phyloP scores from a whole-genome alignment of 2,797 vertebrate species.

The Silurus aristotelis region DNA sequence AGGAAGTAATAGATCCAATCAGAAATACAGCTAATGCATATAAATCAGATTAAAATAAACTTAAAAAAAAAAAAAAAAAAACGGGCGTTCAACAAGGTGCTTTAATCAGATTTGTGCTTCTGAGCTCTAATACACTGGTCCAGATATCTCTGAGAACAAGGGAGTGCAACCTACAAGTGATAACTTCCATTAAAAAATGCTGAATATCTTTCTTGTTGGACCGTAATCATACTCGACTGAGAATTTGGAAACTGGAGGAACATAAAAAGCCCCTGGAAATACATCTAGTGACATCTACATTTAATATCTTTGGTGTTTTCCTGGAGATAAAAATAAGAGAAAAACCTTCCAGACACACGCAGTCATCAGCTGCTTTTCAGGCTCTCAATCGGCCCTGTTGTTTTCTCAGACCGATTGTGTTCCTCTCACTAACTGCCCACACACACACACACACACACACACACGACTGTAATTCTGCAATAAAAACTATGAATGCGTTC shows the following conservation, averaged over 20 bases:
- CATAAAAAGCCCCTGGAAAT: not conserved
- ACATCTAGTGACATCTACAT: not conserved
- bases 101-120: not conserved
- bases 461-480: no score
- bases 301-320: not conserved
- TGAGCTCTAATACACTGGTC: not conserved
- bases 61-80: not conserved
- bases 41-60: no score
- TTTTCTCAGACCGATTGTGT: constrained; percentile 47
- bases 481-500: no score
- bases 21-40: no score
- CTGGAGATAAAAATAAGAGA: no score
- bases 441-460: not conserved
- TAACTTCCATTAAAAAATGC: not conserved
- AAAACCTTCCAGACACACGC: constrained; percentile 52
- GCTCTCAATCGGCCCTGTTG: constrained; percentile 54
- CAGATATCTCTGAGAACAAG: not conserved
- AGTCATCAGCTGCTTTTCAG: constrained; percentile 61
- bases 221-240: not conserved
- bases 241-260: not conserved
- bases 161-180: not conserved
- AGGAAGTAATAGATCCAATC: not conserved
- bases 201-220: not conserved
- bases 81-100: not conserved
- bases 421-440: not conserved